phyloP scores from a whole-genome alignment of 1,140 invertebrate species.

The Calliopsis andreniformis region DNA sequence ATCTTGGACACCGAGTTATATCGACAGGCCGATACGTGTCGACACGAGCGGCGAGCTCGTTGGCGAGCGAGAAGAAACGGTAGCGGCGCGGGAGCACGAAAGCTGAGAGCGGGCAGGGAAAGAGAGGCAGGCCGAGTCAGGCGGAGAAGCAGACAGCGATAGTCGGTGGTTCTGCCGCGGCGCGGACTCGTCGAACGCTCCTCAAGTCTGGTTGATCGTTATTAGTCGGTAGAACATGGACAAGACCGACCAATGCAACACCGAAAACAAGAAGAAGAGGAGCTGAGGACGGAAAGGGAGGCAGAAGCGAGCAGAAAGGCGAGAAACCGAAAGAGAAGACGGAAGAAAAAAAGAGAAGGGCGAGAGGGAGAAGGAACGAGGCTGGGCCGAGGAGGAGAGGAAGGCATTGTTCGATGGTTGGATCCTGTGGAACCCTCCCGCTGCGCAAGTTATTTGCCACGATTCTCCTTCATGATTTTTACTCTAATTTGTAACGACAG shows the following conservation, averaged over 20 bases:
- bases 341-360: conserved; percentile 10
- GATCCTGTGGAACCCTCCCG: conserved; percentile 66
- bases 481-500: conserved; percentile 80
- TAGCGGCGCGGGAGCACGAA: conserved; percentile 20
- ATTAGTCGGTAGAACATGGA: conserved; percentile 47
- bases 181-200: conserved; percentile 7
- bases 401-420: conserved; percentile 68
- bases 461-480: conserved; percentile 78
- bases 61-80: conserved; percentile 27
- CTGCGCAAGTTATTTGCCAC: conserved; percentile 78
- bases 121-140: conserved; percentile 9
- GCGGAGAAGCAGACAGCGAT: conserved; percentile 4
- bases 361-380: background rate
- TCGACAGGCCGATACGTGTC: conserved; percentile 41
- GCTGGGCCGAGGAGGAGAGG: conserved; percentile 20
- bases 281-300: background rate
- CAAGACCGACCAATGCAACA: conserved; percentile 12
- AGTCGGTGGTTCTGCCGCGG: conserved; percentile 8
- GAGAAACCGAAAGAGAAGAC: conserved; percentile 8
- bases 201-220: conserved; percentile 61
- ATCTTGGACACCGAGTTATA: conserved; percentile 50
- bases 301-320: background rate
- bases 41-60: conserved; percentile 14
- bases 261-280: conserved; percentile 1
- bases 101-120: conserved; percentile 30